Percentiles rank a stretch among this genome's conserved stretches.
phyloP scores from a whole-genome alignment of 2,888 invertebrate species.

The Heliconius ethilla region DNA sequence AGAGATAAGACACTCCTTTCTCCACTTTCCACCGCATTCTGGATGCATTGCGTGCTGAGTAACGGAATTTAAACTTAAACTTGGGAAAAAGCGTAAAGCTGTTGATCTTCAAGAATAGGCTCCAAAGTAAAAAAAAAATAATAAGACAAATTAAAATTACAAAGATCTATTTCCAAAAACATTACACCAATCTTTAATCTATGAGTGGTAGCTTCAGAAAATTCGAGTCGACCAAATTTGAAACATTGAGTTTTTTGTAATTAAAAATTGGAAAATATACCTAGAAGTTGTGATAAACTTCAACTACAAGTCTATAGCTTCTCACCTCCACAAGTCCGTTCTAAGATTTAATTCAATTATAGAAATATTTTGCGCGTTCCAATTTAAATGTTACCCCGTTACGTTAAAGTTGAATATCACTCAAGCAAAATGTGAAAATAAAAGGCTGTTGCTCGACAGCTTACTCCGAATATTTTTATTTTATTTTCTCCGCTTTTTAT shows the following conservation, averaged over 20 bases:
- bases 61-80: too few relatives aligned
- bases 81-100: too few relatives aligned
- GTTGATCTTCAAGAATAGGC: too few relatives aligned
- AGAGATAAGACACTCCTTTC: too few relatives aligned
- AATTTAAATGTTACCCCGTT: not conserved
- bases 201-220: too few relatives aligned
- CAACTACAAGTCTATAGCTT: slow-evolving; percentile 17
- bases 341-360: slow-evolving; percentile 25
- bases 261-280: slow-evolving; percentile 1
- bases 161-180: too few relatives aligned
- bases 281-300: slow-evolving; percentile 8
- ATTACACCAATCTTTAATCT: too few relatives aligned
- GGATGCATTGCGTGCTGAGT: too few relatives aligned
- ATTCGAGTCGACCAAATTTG: too few relatives aligned
- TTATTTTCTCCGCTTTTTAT: slow-evolving; percentile 32
- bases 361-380: not conserved
- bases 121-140: too few relatives aligned
- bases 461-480: slow-evolving; percentile 31
- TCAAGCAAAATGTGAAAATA: not conserved
- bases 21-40: too few relatives aligned
- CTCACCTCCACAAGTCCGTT: slow-evolving; percentile 16
- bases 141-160: too few relatives aligned
- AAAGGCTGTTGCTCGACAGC: slow-evolving; percentile 29
- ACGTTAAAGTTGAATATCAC: not conserved
- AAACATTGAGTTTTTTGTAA: not conserved